Base-by-base conservation (phyloP, 2,797 vertebrate genomes). In the Psittacula echo region DNA sequence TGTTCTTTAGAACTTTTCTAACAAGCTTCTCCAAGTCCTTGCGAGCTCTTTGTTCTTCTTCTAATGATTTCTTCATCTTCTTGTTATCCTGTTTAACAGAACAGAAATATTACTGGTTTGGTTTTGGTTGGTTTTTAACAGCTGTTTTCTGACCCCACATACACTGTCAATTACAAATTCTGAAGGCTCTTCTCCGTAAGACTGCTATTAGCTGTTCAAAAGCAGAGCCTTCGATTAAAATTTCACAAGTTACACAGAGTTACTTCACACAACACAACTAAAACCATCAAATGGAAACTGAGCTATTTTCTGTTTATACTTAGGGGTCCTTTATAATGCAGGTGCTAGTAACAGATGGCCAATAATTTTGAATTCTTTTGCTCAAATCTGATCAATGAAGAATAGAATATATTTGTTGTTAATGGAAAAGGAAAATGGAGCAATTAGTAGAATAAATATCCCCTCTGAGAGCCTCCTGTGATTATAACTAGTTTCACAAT, bases 1-100 rank as follows among this genome's bases (percentile, higher is more conserved):
- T 98, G 95, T 97, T 99, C 98, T 99, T 99, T 87, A 99, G 96
- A 87, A 99, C 98, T 93, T 98, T 99, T 97, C 98, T 98, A 96
- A 99, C 99, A 84, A 99, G 98, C 96, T 99, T 99, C 89, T 99
- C 99, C 87, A 99, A 98, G 92, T 99, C 99, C 95, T 98, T 99
- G 74, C 99, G 98, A 54, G 99, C 99, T 96, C 98, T 98, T 96
- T 99, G 99, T 90, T 99, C 99, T 89, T 99, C 99, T 92, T 99
- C 99, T 89, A 99, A 93, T 2, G 98, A 99, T 84, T 99, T 98
- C 97, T 99, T 99, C 99, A 99, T 99, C 98, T 99, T 99, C 95
- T 99, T 99, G 95, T 99, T 99, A 95, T 99, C 99, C 99, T 99
- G 97, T 78, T 92, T 85, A 93, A 91, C 6, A 94, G 67, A 96